These are phyloP conservation scores for Uloborus plumipes DNA, from an alignment of 2,888 invertebrate genomes.

Conservation along the genomic window DNA sequence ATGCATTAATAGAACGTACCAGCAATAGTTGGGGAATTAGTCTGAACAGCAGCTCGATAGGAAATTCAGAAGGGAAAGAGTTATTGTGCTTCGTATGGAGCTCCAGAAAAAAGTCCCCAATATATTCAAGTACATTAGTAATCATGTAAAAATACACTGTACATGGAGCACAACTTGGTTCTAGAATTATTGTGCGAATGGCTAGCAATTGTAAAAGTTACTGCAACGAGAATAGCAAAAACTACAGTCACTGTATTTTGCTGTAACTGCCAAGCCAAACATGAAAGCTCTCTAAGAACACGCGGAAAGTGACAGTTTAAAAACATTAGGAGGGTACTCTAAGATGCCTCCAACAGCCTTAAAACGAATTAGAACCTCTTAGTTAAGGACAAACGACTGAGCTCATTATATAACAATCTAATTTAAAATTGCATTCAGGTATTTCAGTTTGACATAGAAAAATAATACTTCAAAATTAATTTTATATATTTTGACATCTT, in stretches of 20 bases:
- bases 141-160: slow-evolving; percentile 62
- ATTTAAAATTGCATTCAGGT: no score
- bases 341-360: no score
- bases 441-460: no score
- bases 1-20: slow-evolving; percentile 52
- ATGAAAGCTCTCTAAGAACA: slow-evolving; percentile 54
- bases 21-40: slow-evolving; percentile 60
- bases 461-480: no score
- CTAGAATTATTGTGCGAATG: slow-evolving; percentile 59
- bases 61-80: no score
- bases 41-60: slow-evolving; percentile 32
- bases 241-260: slow-evolving; percentile 47
- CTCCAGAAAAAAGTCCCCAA: slow-evolving; percentile 58
- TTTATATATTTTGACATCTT: no score
- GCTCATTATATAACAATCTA: no score
- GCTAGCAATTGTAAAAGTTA: slow-evolving; percentile 28
- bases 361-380: no score
- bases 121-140: slow-evolving; percentile 56
- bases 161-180: slow-evolving; percentile 61
- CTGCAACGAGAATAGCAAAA: slow-evolving; percentile 58
- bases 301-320: no score
- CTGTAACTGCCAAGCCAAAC: slow-evolving; percentile 48
- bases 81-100: no score
- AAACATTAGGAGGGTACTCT: no score
- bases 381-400: no score